Conservation (phyloP, 1,140 invertebrate genomes). For the Ectropis grisescens region DNA sequence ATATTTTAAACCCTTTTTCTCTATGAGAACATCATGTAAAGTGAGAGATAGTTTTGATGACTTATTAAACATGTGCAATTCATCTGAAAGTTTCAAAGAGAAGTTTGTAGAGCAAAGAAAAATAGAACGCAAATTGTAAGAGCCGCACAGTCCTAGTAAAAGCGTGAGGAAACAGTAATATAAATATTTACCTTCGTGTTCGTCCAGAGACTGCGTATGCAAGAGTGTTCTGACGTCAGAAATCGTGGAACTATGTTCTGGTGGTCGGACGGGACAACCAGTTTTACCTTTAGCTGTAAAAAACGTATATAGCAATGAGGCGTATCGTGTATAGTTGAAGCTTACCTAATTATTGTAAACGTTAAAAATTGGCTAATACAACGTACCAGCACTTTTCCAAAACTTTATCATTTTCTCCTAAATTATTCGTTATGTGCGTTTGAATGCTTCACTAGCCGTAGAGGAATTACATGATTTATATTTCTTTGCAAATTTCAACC, state of each 20-base stretch:
- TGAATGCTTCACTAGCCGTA: neutral
- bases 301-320: too few relatives aligned
- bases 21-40: slow-evolving; percentile 49
- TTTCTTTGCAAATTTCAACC: too few relatives aligned
- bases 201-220: slow-evolving; percentile 26
- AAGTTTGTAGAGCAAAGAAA: too few relatives aligned
- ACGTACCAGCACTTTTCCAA: slow-evolving; percentile 62
- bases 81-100: too few relatives aligned
- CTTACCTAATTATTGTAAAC: too few relatives aligned
- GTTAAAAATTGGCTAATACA: too few relatives aligned
- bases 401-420: slow-evolving; percentile 53
- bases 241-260: slow-evolving; percentile 25
- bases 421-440: slow-evolving; percentile 3
- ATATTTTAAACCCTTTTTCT: slow-evolving; percentile 52
- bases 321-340: too few relatives aligned
- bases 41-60: slow-evolving; percentile 56
- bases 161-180: too few relatives aligned
- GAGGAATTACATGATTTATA: too few relatives aligned
- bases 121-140: too few relatives aligned
- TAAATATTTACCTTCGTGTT: slow-evolving; percentile 34
- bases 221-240: slow-evolving; percentile 18
- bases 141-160: too few relatives aligned
- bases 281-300: slow-evolving; percentile 58
- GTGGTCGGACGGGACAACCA: slow-evolving; percentile 53
- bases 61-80: slow-evolving; percentile 39